Percentiles rank a stretch among this genome's conserved stretches.
Evolutionary conservation across 2,888 invertebrate genomes (phyloP).

Genomic region (Melinaea menophilus): DNA sequence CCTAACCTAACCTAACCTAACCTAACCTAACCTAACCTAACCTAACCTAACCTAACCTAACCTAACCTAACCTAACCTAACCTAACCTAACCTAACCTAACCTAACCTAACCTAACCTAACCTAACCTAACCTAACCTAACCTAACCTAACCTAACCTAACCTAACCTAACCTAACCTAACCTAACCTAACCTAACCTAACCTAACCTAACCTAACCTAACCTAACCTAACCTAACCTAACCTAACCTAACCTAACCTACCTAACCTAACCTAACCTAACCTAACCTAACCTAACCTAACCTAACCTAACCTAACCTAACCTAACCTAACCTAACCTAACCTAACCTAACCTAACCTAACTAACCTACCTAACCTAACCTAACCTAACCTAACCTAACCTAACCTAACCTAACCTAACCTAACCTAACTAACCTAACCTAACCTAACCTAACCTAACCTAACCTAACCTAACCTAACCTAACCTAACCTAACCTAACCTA

Average conservation of each 20-base stretch:
- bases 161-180: constrained; percentile 30
- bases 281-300: constrained; percentile 22
- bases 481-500: constrained; percentile 28
- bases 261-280: too few relatives aligned
- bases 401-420: too few relatives aligned
- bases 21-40: constrained; percentile 28
- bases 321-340: constrained; percentile 23
- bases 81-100: constrained; percentile 31
- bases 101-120: constrained; percentile 31
- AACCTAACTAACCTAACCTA: too few relatives aligned
- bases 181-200: constrained; percentile 31
- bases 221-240: constrained; percentile 27
- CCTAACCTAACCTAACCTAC: constrained; percentile 22
- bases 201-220: constrained; percentile 31
- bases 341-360: constrained; percentile 24
- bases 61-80: constrained; percentile 29
- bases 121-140: constrained; percentile 31
- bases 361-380: constrained; percentile 29
- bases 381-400: too few relatives aligned
- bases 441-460: too few relatives aligned
- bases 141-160: constrained; percentile 31
- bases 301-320: constrained; percentile 25
- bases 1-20: constrained; percentile 29
- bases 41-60: constrained; percentile 29
- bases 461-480: too few relatives aligned